Evolutionary conservation across 2,113 vertebrate genomes (phyloP).

Genomic region (Tenrec ecaudatus): DNA sequence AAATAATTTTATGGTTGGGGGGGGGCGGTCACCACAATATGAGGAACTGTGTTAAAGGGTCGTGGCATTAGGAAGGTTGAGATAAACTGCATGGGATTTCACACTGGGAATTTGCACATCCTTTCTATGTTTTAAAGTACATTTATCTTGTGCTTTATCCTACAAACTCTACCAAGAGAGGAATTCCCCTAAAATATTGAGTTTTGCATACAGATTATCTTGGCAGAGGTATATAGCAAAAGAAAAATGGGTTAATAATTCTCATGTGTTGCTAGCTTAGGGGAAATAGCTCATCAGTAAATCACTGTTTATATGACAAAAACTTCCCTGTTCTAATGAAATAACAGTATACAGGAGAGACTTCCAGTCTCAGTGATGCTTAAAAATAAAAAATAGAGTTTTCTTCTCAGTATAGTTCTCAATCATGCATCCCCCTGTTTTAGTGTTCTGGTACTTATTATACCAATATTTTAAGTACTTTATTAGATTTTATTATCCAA

Average conservation of each 20-base stretch:
- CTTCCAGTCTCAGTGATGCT: not conserved
- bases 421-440: constrained; percentile 29
- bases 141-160: constrained; percentile 3
- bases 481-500: constrained; percentile 4
- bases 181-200: constrained; percentile 27
- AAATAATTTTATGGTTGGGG: too few relatives aligned
- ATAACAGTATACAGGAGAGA: not conserved
- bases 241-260: constrained; percentile 46
- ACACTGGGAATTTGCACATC: not conserved
- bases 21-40: too few relatives aligned
- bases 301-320: constrained; percentile 44
- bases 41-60: too few relatives aligned
- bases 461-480: not conserved
- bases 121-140: not conserved
- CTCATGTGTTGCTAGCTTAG: not conserved
- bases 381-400: constrained; percentile 6
- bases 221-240: not conserved
- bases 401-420: not conserved
- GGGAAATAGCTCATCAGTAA: not conserved
- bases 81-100: not conserved
- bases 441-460: not conserved
- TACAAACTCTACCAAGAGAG: not conserved
- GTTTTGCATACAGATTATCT: constrained; percentile 16
- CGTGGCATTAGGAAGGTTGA: too few relatives aligned
- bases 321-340: not conserved